Evolutionary conservation across 1,140 invertebrate genomes (phyloP).

Genomic region (Patella vulgata): DNA sequence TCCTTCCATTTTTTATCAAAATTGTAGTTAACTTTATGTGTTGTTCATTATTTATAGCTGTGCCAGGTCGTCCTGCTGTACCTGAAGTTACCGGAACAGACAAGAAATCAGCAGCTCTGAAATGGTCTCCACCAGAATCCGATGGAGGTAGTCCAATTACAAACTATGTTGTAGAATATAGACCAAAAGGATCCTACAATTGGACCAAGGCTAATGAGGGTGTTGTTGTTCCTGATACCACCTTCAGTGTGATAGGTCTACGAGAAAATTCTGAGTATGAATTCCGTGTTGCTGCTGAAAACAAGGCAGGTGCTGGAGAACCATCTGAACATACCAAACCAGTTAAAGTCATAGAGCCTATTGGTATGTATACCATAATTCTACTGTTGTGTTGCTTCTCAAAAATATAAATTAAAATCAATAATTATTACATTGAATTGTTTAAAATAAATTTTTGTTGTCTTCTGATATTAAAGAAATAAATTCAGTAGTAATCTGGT

Average conservation of each 20-base stretch:
- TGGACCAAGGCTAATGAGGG: constrained; percentile 57
- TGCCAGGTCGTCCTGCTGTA: constrained; percentile 83
- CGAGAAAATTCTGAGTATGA: constrained; percentile 92
- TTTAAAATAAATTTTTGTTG: not conserved
- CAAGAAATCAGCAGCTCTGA: constrained; percentile 91
- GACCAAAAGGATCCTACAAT: constrained; percentile 39
- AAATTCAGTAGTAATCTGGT: too few species aligned
- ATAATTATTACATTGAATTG: too few species aligned
- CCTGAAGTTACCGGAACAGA: constrained; percentile 92
- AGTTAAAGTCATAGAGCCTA: constrained; percentile 52
- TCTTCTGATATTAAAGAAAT: not conserved
- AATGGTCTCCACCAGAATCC: constrained; percentile 87
- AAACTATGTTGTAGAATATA: constrained; percentile 86
- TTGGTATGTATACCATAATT: constrained; percentile 39
- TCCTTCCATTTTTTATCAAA: too few species aligned
- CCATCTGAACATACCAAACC: constrained; percentile 78
- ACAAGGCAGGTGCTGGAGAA: constrained; percentile 94
- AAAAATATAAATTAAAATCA: too few species aligned
- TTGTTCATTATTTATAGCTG: too few species aligned
- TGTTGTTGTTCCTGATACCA: constrained; percentile 47
- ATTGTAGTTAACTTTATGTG: too few species aligned
- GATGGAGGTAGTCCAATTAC: constrained; percentile 97
- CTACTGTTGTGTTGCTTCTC: too few species aligned
- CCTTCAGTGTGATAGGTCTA: constrained; percentile 80
- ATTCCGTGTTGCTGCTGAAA: constrained; percentile 95